Evolutionary conservation across 2,888 invertebrate genomes (phyloP).

Genomic region (Abrostola tripartita): DNA sequence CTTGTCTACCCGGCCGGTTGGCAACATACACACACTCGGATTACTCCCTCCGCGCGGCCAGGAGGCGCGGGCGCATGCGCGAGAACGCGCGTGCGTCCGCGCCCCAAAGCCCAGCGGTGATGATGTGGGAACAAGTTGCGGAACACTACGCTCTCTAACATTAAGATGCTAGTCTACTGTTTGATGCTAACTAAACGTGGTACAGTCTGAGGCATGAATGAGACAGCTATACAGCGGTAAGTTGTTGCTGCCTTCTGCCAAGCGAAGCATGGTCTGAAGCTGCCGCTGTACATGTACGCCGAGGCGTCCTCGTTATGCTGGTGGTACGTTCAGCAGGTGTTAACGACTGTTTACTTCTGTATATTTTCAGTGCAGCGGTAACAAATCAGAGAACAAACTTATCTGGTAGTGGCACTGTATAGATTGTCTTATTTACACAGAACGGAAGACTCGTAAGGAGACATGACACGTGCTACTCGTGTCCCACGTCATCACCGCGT

Average conservation of each 20-base stretch:
- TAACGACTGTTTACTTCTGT: too few species aligned
- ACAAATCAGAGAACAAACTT: too few species aligned
- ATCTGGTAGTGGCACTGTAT: background rate
- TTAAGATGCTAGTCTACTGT: conserved; percentile 1
- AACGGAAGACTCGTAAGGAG: conserved; percentile 14
- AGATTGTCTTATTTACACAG: background rate
- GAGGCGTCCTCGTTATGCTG: too few species aligned
- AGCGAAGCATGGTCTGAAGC: background rate
- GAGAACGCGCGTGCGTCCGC: background rate
- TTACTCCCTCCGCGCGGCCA: conserved; percentile 68
- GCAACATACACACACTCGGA: conserved; percentile 73
- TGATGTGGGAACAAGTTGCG: conserved; percentile 16
- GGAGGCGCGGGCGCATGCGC: background rate
- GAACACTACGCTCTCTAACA: conserved; percentile 10
- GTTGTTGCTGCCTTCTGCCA: background rate
- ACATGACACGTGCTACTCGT: conserved; percentile 12
- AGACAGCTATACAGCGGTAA: conserved; percentile 14
- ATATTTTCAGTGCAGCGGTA: too few species aligned
- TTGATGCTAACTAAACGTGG: conserved; percentile 8
- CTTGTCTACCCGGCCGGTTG: conserved; percentile 95
- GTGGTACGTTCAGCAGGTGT: too few species aligned
- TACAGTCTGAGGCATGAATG: background rate
- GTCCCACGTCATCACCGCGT: conserved; percentile 34
- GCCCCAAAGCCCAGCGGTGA: conserved; percentile 6
- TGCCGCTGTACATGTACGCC: background rate